These are phyloP conservation scores for Ramphastos sulfuratus DNA, from an alignment of 2,113 vertebrate species.

Conservation along the genomic window DNA sequence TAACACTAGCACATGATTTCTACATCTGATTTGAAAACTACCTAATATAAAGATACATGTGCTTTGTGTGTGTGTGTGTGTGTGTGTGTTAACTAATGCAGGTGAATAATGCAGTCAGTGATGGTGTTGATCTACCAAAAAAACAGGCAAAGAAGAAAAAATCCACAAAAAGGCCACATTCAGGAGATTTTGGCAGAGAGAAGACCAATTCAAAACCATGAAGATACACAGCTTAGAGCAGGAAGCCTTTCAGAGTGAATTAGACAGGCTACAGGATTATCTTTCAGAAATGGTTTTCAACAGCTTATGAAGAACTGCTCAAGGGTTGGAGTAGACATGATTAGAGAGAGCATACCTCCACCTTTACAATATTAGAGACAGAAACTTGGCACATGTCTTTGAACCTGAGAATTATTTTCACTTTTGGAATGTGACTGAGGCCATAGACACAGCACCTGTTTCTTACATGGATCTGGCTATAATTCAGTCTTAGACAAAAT, in stretches of 20 bases:
- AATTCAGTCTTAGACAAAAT: not conserved
- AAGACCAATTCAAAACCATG: not conserved
- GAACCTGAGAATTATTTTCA: not conserved
- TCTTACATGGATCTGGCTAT: not conserved
- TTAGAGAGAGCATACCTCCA: not conserved
- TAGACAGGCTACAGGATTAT: not conserved
- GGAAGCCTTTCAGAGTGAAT: not conserved
- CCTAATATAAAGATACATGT: not conserved
- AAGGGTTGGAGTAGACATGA: not conserved
- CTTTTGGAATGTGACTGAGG: not conserved
- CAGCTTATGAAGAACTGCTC: not conserved
- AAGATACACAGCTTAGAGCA: not conserved
- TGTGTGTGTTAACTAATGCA: not conserved
- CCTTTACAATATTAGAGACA: fast-evolving
- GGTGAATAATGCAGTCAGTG: not conserved
- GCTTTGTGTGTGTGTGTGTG: no score
- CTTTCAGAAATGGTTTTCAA: not conserved
- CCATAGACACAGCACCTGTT: not conserved
- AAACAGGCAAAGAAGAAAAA: not conserved
- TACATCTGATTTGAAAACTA: not conserved
- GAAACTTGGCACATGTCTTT: not conserved
- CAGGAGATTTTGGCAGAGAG: not conserved
- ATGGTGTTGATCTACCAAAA: not conserved
- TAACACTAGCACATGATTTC: not conserved
- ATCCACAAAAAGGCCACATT: not conserved